These are phyloP conservation scores for Drosophila mimica DNA, from an alignment of 2,888 invertebrate species.

Conservation along the genomic window DNA sequence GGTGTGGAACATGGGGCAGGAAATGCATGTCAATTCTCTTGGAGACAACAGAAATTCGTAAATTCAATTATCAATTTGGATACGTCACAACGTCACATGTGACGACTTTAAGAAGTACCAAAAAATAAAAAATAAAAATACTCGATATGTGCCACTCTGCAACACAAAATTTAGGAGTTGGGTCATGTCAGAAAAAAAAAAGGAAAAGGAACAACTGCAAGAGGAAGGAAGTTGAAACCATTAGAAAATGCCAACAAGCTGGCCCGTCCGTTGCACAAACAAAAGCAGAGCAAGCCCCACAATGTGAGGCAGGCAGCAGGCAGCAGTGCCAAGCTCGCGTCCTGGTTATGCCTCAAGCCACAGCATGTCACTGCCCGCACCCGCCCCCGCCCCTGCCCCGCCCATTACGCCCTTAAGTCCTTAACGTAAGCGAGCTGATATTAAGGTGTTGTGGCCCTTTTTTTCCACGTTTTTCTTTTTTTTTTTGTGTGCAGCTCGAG, in stretches of 20 bases:
- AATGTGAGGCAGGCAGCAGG: constrained; percentile 31
- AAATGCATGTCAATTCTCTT: constrained; percentile 31
- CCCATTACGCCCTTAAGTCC: constrained; percentile 33
- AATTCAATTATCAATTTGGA: constrained; percentile 45
- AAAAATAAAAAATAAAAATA: neutral
- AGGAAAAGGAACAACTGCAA: constrained; percentile 55
- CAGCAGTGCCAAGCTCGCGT: constrained; percentile 2
- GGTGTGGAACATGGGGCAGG: neutral
- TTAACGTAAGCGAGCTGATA: constrained; percentile 41
- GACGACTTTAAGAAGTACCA: constrained; percentile 56
- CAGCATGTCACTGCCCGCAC: constrained; percentile 21
- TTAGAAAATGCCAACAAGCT: constrained; percentile 73
- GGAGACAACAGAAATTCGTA: constrained; percentile 6
- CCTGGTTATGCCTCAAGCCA: constrained; percentile 15
- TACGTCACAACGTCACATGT: constrained; percentile 59
- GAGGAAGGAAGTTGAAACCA: constrained; percentile 81
- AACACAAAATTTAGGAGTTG: neutral
- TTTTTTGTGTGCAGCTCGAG: neutral
- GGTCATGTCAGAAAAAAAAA: constrained; percentile 7
- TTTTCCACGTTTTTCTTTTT: constrained; percentile 13
- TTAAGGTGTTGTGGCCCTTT: constrained; percentile 57
- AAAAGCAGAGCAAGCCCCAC: constrained; percentile 39
- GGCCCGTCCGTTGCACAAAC: constrained; percentile 40
- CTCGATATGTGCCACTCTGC: constrained; percentile 13
- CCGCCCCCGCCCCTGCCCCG: neutral